A percentile compares a stretch with the other conserved stretches of the same genome.
Conservation (phyloP, 1,140 invertebrate genomes). For the Cepaea nemoralis region DNA sequence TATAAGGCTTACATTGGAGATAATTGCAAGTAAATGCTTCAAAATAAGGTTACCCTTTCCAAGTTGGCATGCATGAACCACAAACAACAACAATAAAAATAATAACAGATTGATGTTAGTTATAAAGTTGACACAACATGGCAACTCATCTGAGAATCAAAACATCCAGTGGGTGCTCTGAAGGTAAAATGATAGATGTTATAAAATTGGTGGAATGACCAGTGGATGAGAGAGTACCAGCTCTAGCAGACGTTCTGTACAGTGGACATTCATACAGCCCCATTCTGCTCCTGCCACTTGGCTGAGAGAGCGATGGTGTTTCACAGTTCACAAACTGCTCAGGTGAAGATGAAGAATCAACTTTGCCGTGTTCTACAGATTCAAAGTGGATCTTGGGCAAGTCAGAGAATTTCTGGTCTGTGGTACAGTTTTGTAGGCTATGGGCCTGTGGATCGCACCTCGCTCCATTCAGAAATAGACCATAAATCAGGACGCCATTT, state of each 20-base stretch:
- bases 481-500: slow-evolving; percentile 83
- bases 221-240: slow-evolving; percentile 86
- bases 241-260: slow-evolving; percentile 85
- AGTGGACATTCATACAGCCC: slow-evolving; percentile 80
- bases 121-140: slow-evolving; percentile 67
- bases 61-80: no score
- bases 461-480: slow-evolving; percentile 87
- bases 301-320: not conserved
- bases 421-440: slow-evolving; percentile 80
- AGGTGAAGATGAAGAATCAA: not conserved
- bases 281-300: not conserved
- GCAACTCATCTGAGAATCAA: slow-evolving; percentile 69
- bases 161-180: slow-evolving; percentile 59
- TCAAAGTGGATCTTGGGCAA: slow-evolving; percentile 82
- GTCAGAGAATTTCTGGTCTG: slow-evolving; percentile 80
- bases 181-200: slow-evolving; percentile 65
- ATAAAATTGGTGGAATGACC: slow-evolving; percentile 90
- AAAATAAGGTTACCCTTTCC: no score
- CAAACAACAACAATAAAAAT: no score
- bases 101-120: slow-evolving; percentile 46
- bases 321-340: not conserved
- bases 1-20: no score
- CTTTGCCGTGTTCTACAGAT: slow-evolving; percentile 64
- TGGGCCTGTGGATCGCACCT: slow-evolving; percentile 80
- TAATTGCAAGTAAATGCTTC: no score